phyloP scores from a whole-genome alignment of 2,797 vertebrate genomes.

The Sebastes melanostomus region DNA sequence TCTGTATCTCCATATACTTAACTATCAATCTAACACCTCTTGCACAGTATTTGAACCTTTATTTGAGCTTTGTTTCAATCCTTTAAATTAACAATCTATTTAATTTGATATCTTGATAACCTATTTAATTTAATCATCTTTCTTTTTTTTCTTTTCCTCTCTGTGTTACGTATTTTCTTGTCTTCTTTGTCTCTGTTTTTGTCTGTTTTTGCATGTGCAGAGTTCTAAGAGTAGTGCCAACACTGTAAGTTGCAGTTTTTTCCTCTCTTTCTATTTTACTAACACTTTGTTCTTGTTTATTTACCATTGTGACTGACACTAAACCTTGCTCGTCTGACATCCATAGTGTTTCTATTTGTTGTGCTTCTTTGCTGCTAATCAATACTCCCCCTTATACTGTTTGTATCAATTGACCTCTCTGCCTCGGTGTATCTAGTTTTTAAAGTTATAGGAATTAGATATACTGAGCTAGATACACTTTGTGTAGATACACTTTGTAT shows the following conservation, averaged over 20 bases:
- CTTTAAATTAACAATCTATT: slow-evolving; percentile 51
- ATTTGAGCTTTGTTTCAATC: slow-evolving; percentile 44
- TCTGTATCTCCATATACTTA: slow-evolving; percentile 24
- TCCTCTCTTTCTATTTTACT: slow-evolving; percentile 67
- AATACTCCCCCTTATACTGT: slow-evolving; percentile 39
- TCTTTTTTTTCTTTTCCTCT: slow-evolving; percentile 71
- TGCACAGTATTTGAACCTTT: slow-evolving; percentile 24
- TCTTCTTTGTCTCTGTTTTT: slow-evolving; percentile 87
- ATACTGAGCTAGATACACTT: background rate
- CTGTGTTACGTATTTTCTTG: slow-evolving; percentile 85
- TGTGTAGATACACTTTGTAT: slow-evolving; percentile 3
- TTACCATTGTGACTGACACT: slow-evolving; percentile 63
- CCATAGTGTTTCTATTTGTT: slow-evolving; percentile 70
- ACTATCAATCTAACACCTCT: slow-evolving; percentile 40
- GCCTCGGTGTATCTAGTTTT: slow-evolving; percentile 24
- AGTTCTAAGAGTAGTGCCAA: slow-evolving; percentile 99
- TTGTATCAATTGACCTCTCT: slow-evolving; percentile 31
- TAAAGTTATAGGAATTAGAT: background rate
- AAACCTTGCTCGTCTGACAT: slow-evolving; percentile 68
- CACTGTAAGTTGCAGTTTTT: slow-evolving; percentile 91
- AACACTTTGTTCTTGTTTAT: slow-evolving; percentile 56
- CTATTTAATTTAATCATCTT: slow-evolving; percentile 83
- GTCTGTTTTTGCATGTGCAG: slow-evolving; percentile 96
- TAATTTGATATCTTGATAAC: slow-evolving; percentile 48
- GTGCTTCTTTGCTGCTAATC: slow-evolving; percentile 64